A percentile compares a stretch with the other conserved stretches of the same genome.
Conservation (phyloP, 1,140 invertebrate species). For the Dreissena polymorpha region DNA sequence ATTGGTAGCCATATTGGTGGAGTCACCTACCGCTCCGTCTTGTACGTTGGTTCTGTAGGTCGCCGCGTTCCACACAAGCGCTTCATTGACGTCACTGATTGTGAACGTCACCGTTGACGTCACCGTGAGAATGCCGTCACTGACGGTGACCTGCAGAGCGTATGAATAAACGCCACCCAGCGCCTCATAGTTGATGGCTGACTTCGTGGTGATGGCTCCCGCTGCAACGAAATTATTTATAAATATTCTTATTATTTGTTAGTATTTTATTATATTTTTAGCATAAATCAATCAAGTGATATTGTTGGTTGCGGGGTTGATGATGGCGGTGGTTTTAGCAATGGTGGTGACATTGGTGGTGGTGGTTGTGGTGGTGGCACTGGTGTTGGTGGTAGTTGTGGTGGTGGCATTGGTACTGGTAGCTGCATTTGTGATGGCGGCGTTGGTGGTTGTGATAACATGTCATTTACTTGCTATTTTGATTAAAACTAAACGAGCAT, state of each 20-base stretch:
- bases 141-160: background rate
- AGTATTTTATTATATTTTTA: background rate
- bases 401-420: too few species aligned
- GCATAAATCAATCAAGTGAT: background rate
- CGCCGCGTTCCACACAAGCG: background rate
- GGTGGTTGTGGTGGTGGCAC: too few species aligned
- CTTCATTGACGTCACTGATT: background rate
- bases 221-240: background rate
- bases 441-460: too few species aligned
- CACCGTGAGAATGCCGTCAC: background rate
- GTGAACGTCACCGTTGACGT: background rate
- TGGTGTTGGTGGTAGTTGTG: too few species aligned
- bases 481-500: too few species aligned
- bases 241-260: background rate
- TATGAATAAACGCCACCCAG: background rate
- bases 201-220: background rate
- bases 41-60: background rate
- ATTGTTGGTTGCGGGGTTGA: background rate
- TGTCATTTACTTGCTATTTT: too few species aligned
- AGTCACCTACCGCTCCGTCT: conserved; percentile 5
- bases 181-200: conserved; percentile 6
- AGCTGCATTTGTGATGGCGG: too few species aligned
- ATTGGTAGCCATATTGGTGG: too few species aligned
- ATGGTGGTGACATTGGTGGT: too few species aligned
- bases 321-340: too few species aligned